phyloP scores from a whole-genome alignment of 2,113 vertebrate species.

The Microcebus lehilahytsara region DNA sequence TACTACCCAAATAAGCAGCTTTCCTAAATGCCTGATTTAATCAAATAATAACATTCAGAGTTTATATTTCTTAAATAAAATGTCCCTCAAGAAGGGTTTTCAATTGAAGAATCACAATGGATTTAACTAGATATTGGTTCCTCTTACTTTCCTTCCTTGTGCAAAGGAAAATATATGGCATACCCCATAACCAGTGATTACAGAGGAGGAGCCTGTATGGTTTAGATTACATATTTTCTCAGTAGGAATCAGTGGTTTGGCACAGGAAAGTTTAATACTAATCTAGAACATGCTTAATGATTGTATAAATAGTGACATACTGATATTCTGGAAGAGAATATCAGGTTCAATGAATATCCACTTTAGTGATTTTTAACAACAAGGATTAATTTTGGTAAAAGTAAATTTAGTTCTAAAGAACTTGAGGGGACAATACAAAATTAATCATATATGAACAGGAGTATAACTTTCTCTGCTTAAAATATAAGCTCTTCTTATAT shows the following conservation, averaged over 20 bases:
- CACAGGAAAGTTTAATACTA: neutral
- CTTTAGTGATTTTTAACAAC: neutral
- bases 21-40: constrained; percentile 2
- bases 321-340: neutral
- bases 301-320: neutral
- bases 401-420: neutral
- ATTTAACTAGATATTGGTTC: neutral
- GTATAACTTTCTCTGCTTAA: neutral
- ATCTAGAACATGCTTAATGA: neutral
- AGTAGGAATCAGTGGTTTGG: neutral
- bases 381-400: neutral
- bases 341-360: neutral
- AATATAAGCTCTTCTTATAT: neutral
- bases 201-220: neutral
- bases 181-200: neutral
- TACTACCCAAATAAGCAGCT: neutral
- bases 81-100: neutral
- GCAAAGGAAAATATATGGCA: accelerated
- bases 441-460: neutral
- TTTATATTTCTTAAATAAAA: constrained; percentile 27
- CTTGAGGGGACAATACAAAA: neutral
- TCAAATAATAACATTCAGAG: neutral
- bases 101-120: neutral
- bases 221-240: neutral
- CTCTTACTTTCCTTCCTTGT: neutral